A percentile compares a stretch with the other conserved stretches of the same genome.
These are phyloP conservation scores for Drosophila infuscata DNA, from an alignment of 2,888 invertebrate species.

Conservation along the genomic window DNA sequence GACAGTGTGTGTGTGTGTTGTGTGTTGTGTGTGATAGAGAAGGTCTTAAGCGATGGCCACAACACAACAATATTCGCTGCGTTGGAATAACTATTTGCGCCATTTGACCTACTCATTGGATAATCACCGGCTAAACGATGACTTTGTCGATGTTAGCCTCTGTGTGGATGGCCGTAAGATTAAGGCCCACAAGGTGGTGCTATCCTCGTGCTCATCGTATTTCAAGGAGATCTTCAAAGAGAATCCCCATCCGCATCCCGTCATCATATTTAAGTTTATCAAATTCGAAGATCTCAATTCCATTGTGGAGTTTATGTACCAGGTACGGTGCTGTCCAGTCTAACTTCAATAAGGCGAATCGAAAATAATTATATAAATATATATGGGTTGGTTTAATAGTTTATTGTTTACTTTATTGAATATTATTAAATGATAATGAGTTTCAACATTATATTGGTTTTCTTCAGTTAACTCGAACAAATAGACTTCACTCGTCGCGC, in stretches of 20 bases:
- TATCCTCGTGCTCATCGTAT: constrained; percentile 94
- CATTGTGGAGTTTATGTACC: constrained; percentile 93
- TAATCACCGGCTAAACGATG: constrained; percentile 88
- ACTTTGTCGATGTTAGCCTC: constrained; percentile 93
- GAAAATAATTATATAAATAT: not conserved
- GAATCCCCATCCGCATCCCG: constrained; percentile 92
- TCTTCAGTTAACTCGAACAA: no score
- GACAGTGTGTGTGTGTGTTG: not conserved
- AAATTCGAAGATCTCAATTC: constrained; percentile 92
- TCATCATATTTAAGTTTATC: constrained; percentile 92
- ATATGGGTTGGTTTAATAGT: no score
- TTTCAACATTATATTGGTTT: no score
- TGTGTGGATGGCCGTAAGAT: constrained; percentile 94
- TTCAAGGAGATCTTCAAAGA: constrained; percentile 90
- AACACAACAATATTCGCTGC: constrained; percentile 92
- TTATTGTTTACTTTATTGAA: no score
- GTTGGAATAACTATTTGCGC: constrained; percentile 94
- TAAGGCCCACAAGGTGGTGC: constrained; percentile 93
- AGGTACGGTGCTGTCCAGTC: constrained; percentile 63
- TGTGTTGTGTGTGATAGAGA: not conserved
- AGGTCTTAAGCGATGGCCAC: constrained; percentile 85
- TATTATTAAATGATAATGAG: no score
- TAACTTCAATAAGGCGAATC: not conserved
- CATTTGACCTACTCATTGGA: constrained; percentile 93
- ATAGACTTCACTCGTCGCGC: no score